Conservation (phyloP, 1,140 invertebrate genomes). For the Vollenhovia emeryi region DNA sequence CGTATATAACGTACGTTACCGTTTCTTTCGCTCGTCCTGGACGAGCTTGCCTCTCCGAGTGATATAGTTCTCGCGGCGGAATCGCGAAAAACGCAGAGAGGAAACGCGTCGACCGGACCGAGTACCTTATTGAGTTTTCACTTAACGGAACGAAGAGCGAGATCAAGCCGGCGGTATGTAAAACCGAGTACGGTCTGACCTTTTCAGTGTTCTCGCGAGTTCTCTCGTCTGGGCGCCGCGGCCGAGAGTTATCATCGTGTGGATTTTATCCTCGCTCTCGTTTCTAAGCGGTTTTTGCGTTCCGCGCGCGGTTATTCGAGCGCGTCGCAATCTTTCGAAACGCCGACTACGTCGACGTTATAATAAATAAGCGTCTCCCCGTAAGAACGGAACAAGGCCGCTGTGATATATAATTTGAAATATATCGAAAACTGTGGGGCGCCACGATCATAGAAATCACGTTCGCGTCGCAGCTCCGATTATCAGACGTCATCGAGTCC, state of each 20-base stretch:
- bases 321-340: background rate
- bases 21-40: background rate
- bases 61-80: slow-evolving; percentile 26
- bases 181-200: slow-evolving; percentile 22
- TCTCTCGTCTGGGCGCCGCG: background rate
- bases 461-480: background rate
- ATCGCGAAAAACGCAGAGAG: slow-evolving; percentile 14
- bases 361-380: background rate
- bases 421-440: background rate
- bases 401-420: background rate
- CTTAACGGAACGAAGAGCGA: slow-evolving; percentile 1
- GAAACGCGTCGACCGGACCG: slow-evolving; percentile 9
- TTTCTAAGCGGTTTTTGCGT: background rate
- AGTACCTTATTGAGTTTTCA: slow-evolving; percentile 50
- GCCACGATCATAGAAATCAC: background rate
- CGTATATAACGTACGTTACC: slow-evolving; percentile 21
- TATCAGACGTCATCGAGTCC: background rate
- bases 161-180: slow-evolving; percentile 19
- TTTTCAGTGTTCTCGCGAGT: slow-evolving; percentile 12
- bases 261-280: slow-evolving; percentile 17
- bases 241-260: background rate
- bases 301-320: background rate
- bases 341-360: background rate
- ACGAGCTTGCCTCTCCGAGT: background rate
- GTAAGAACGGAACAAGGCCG: background rate